A percentile compares a stretch with the other conserved stretches of the same genome.
Evolutionary conservation across 2,888 invertebrate genomes (phyloP).

Genomic region (Eristalis arbustorum): DNA sequence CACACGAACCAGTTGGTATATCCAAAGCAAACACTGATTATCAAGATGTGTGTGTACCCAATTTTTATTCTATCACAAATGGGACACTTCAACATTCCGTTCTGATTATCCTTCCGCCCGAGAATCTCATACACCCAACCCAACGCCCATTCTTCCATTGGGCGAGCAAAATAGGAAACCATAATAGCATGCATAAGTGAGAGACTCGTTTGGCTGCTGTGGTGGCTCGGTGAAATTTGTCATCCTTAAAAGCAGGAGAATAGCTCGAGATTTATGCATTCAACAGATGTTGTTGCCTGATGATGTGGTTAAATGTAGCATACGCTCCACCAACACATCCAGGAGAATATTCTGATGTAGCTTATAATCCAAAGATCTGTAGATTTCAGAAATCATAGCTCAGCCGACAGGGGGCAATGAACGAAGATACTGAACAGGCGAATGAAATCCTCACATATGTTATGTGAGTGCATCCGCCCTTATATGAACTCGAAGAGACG

Average conservation of each 20-base stretch:
- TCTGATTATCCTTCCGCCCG: constrained; percentile 34
- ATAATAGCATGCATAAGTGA: constrained; percentile 15
- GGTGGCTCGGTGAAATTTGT: constrained; percentile 42
- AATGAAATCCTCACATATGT: constrained; percentile 9
- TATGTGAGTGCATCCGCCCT: not conserved
- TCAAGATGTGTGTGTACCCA: constrained; percentile 18
- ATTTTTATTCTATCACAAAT: constrained; percentile 60
- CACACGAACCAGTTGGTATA: not conserved
- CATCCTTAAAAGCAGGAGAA: constrained; percentile 42
- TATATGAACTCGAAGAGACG: not conserved
- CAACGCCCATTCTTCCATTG: not conserved
- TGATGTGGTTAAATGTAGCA: constrained; percentile 56
- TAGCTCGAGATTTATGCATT: constrained; percentile 60
- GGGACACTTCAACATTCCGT: constrained; percentile 37
- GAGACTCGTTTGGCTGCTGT: constrained; percentile 34
- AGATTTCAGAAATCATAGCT: constrained; percentile 26
- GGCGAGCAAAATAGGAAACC: constrained; percentile 6
- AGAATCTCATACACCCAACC: constrained; percentile 34
- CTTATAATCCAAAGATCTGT: not conserved
- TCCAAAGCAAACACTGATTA: constrained; percentile 37
- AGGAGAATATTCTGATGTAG: not conserved
- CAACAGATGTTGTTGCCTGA: constrained; percentile 65
- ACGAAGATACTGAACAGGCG: constrained; percentile 31
- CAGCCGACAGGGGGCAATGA: constrained; percentile 24
- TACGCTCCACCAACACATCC: constrained; percentile 1